Evolutionary conservation across 2,113 vertebrate genomes (phyloP), one percentile per base, ranked within the genome.

Genomic region (Festucalex cinctus): DNA sequence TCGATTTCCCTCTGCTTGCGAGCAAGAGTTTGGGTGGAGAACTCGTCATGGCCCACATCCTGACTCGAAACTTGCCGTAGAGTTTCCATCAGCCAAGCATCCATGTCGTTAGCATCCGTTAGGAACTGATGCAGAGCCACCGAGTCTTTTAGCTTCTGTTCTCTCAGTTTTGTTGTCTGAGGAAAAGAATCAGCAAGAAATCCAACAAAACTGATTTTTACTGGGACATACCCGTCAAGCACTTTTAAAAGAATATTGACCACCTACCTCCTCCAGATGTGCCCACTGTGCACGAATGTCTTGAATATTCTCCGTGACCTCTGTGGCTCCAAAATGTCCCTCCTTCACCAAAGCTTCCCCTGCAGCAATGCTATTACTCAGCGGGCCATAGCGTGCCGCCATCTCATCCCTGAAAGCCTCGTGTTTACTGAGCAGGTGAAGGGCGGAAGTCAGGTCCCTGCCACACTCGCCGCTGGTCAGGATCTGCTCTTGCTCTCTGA

Each of bases 401-500:
- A 96, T 95, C 84, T 96, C 95, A 1, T 92, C 94, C 0, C 91
- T 88, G 83, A 98, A 94, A 35, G 95, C 94, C 0, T 93, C 90
- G 63, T 98, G 95, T 81, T 96, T 95, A 74, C 93, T 95, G 76
- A 96, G 92, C 35, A 98, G 88, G 43, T 94, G 93, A 67, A 94
- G 90, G 53, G 91, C 93, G 0, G 93, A 94, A 0, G 93, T 93
- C 69, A 96, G 91, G 81, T 97, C 95, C 2, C 93, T 90, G 13
- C 94, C 95, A 0, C 91, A 92, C 53, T 98, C 95, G 0, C 92
- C 93, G 0, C 91, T 92, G 0, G 94, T 87, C 70, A 96, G 83
- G 64, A 98, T 93, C 84, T 95, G 94, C 80, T 94, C 94, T 84
- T 97, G 95, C 75, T 98, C 95, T 58, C 95, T 87, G 66, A 97